Base-by-base conservation (phyloP, 2,113 vertebrate genomes). In the Mungos mungo region DNA sequence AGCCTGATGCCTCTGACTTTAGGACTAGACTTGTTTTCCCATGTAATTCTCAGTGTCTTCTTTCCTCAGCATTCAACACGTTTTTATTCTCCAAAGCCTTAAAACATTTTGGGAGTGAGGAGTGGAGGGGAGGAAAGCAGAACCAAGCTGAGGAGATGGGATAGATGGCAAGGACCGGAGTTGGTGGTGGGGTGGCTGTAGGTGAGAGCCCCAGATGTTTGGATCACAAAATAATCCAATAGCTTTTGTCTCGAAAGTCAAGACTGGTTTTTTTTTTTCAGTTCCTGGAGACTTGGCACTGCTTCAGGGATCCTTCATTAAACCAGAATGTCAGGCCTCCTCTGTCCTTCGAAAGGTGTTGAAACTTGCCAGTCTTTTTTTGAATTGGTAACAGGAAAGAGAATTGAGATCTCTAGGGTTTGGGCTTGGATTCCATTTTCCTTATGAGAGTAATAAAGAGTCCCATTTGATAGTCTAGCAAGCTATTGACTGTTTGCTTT, bases 321-420 rank as follows among this genome's bases (percentile, higher is more conserved):
- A 93, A 91, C 52, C 25, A 68, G 47, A 87, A 69, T 52, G 14
- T 81, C 52, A 21, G 41, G 12, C 57, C 41, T 76, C 79, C 11
- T 76, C 33, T 86, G 57, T 52, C 47, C 25, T 94, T 95, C 63
- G 41, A 92, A 72, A 60, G 27, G 21, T 84, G 2, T 68, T 93
- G 41, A 90, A 77, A 88, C 41, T 84, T 90, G 54, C 29, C 4
- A 60, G 63, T 91, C 19, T 79, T 69, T 35, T 84, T 72, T 72
- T 71, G 27, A n/a, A 27, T 60, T 90, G 65, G 74, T 74, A 90
- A 94, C 47, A 63, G 47, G 35, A 74, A 80, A 41, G 89, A 60
- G 96, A 85, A 74, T 71, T 29, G 81, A 96, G 29, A 96, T 38
- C 82, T 96, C 84, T 93, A 92, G 69, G 76, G 69, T 10, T 84